Evolutionary conservation across 2,113 vertebrate genomes (phyloP).

Genomic region (Bungarus multicinctus): DNA sequence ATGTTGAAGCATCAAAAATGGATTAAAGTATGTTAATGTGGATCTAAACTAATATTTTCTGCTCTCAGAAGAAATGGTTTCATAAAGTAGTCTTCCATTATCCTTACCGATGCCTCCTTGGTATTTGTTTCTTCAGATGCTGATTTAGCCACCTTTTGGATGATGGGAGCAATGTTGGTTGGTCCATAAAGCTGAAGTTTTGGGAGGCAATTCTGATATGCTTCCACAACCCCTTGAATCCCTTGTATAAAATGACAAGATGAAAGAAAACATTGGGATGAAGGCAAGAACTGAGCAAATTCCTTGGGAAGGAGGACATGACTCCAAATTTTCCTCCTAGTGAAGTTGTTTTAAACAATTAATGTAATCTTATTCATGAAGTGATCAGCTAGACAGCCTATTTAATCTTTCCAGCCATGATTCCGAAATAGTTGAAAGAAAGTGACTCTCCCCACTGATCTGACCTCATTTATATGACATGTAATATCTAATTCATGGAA

Average conservation of each 20-base stretch:
- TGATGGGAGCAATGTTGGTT: conserved; percentile 97
- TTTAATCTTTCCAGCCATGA: conserved; percentile 18
- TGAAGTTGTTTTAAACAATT: not conserved
- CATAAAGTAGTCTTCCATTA: not conserved
- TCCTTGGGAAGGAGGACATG: not conserved
- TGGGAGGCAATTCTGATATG: conserved; percentile 95
- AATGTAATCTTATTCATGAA: not conserved
- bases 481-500: conserved; percentile 34
- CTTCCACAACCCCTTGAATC: conserved; percentile 95
- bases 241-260: conserved; percentile 65
- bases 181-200: conserved; percentile 94
- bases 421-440: conserved; percentile 5
- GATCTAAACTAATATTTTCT: not conserved
- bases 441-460: conserved; percentile 26
- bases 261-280: conserved; percentile 9
- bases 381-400: conserved; percentile 15
- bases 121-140: conserved; percentile 94
- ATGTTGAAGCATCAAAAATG: not conserved
- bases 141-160: conserved; percentile 92
- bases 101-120: conserved; percentile 90
- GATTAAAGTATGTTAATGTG: not conserved
- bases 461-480: conserved; percentile 18
- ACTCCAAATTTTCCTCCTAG: not conserved
- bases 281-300: not conserved
- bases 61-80: not conserved